Evolutionary conservation across 2,888 invertebrate genomes (phyloP), one percentile per base, ranked within the genome.

Genomic region (Creontiades dilutus): DNA sequence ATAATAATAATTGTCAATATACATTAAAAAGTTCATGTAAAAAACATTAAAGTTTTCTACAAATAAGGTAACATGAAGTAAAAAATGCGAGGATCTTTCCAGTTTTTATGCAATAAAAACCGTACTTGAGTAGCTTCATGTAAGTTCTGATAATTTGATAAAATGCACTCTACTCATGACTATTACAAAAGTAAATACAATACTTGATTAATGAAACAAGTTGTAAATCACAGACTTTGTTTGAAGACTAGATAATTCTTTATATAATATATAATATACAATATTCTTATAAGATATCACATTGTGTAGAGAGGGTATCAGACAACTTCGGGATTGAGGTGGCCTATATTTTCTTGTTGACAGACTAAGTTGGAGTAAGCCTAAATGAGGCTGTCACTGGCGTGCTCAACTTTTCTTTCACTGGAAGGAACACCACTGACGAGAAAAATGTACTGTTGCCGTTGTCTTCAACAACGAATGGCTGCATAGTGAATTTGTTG

Each of bases 401-500:
- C 93, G 96, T 96, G 93, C 96, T 96, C 93, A 98, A 96, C 93
- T 97, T 96, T 93, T 97, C 96, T 92, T 96, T 96, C 93, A 99
- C 98, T 91, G 99, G 98, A 94, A 99, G 95, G 94, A 98, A 98
- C 94, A 99, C 97, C 92, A 98, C 95, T 92, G 98, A 97, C 92
- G 98, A 97, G 93, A 97, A 96, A 94, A 98, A 97, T 93, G 96
- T 95, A 85, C 92, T 91, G 87, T 91, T 92, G 37, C 93, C 92
- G 92, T 94, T 93, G 93, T 97, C 97, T 93, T 96, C 95, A 92
- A 98, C 95, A 92, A 97, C 95, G 94, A 98, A 99, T 90, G 98
- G 97, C 94, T 98, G 98, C 98, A 98, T 98, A 92, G 97, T 96
- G 93, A 97, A 91, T 76, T 88, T 88, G 82, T 84, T 90, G 27